A percentile compares a stretch with the other conserved stretches of the same genome.
Conservation (phyloP, 2,113 vertebrate species). For the Apodemus sylvaticus region DNA sequence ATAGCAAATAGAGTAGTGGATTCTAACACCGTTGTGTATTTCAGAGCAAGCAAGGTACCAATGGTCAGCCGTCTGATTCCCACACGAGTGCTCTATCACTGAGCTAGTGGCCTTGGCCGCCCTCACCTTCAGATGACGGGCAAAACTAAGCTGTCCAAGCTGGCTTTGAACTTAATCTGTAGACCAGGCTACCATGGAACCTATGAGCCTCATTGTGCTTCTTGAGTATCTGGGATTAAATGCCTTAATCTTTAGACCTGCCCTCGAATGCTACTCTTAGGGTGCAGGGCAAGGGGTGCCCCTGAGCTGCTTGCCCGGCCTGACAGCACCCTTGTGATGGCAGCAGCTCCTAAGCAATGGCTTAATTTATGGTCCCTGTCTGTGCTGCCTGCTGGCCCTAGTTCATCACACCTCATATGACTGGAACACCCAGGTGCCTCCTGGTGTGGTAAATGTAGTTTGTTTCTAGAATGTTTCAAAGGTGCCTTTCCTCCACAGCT, state of each 20-base stretch:
- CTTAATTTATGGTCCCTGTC: neutral
- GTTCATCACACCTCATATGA: neutral
- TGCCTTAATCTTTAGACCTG: no score
- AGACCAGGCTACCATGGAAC: no score
- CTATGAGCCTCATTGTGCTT: no score
- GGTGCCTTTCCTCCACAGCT: neutral
- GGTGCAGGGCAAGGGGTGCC: no score
- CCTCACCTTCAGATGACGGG: no score
- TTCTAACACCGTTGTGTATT: rapidly evolving
- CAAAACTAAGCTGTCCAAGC: no score
- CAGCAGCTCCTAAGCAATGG: neutral
- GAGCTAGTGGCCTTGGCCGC: no score
- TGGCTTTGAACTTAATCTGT: no score
- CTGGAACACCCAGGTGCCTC: neutral
- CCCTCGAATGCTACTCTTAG: no score
- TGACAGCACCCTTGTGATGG: neutral
- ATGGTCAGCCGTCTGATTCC: no score
- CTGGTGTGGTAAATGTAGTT: neutral
- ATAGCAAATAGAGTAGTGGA: rapidly evolving
- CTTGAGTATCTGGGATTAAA: no score
- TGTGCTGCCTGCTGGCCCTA: neutral
- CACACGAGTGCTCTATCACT: no score
- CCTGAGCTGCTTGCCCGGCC: neutral
- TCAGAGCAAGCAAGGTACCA: rapidly evolving
- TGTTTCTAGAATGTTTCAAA: neutral